Evolutionary conservation across 2,888 invertebrate genomes (phyloP), one percentile per base, ranked within the genome.

Genomic region (Rhynchonema sp.): DNA sequence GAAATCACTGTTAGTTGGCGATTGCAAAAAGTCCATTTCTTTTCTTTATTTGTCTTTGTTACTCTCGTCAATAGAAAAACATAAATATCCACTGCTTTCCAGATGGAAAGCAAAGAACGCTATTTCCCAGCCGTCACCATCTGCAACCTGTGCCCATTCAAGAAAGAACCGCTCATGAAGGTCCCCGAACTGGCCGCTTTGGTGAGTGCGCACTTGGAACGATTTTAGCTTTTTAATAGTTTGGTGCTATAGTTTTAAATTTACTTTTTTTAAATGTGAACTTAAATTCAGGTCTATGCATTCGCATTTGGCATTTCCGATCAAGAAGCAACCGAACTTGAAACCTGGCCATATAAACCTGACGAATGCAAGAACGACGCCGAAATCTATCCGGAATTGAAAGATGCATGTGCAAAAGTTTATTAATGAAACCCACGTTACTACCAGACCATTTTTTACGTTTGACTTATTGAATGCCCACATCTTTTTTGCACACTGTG

Each of bases 61-160:
- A n/a, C n/a, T n/a, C n/a, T n/a, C n/a, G n/a, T n/a, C n/a, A n/a
- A n/a, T n/a, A n/a, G n/a, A n/a, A n/a, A n/a, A n/a, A n/a, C n/a
- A n/a, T n/a, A n/a, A n/a, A n/a, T n/a, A n/a, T n/a, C n/a, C n/a
- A n/a, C n/a, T n/a, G n/a, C n/a, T 6, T 38, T 58, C 26, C 29
- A 58, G 58, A 58, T 58, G 58, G 49, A 54, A 29, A 58, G 38
- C 38, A 22, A 28, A 22, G 53, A 58, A 26, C 52, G 58, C 22
- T 6, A 22, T 1, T 58, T 58, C 27, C 58, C 58, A 1, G 58
- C 58, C 1, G 58, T 58, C 6, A 58, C 58, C 26, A 58, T 58
- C 49, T 58, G 58, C 57, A 57, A 57, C 25, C 28, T 57, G 26
- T 38, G 38, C 23, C 57, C 57, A 3, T 57, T 38, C 52, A 57